phyloP scores from a whole-genome alignment of 2,888 invertebrate genomes.

The Catocala fraxini region DNA sequence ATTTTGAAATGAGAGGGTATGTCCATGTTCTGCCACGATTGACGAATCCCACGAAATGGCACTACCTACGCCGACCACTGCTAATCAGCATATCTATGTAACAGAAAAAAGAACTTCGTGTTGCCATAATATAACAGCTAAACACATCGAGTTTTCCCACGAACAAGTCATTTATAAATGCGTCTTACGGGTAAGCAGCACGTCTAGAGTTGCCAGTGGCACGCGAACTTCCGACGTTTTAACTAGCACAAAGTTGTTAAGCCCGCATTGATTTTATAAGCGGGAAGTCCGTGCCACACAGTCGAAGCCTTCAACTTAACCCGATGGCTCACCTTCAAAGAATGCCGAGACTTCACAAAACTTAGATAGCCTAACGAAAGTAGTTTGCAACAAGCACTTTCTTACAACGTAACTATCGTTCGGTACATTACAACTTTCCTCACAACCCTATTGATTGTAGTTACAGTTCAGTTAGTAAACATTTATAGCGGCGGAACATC shows the following conservation, averaged over 20 bases:
- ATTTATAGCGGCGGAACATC: constrained; percentile 5
- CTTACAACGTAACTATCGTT: constrained; percentile 51
- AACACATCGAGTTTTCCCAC: constrained; percentile 39
- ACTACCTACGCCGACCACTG: no score
- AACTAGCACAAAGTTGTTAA: constrained; percentile 73
- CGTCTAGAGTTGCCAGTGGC: constrained; percentile 56
- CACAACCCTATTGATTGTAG: constrained; percentile 55
- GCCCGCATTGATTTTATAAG: constrained; percentile 75
- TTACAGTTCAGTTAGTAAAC: constrained; percentile 36
- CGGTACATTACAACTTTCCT: constrained; percentile 60
- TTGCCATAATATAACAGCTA: constrained; percentile 30
- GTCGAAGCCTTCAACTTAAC: constrained; percentile 60
- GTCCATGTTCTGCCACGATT: no score
- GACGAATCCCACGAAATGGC: no score
- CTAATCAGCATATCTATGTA: no score
- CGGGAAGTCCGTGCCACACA: constrained; percentile 51
- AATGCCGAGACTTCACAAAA: constrained; percentile 59
- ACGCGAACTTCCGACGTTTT: constrained; percentile 69
- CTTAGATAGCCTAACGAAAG: constrained; percentile 71
- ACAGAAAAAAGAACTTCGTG: neutral
- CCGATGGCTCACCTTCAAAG: constrained; percentile 60
- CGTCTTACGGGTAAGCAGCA: constrained; percentile 46
- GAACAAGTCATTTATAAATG: constrained; percentile 55
- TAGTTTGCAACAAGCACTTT: constrained; percentile 66
- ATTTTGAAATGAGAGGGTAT: no score